Evolutionary conservation across 2,113 vertebrate genomes (phyloP).

Genomic region (Archocentrus centrarchus): DNA sequence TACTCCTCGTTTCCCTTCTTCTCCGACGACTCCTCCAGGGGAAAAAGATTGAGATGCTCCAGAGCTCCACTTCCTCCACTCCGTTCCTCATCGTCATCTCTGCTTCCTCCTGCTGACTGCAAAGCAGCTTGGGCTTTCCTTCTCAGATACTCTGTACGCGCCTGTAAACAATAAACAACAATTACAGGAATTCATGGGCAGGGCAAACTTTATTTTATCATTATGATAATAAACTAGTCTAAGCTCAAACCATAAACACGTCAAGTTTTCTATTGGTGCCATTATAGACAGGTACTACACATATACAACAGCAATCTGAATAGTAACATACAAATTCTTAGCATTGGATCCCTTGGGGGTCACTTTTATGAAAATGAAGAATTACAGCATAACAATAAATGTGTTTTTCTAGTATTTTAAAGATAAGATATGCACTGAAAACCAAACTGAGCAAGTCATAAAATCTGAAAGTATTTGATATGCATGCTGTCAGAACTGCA

Average conservation of each 20-base stretch:
- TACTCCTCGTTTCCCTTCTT: slow-evolving; percentile 86
- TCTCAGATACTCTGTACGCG: slow-evolving; percentile 87
- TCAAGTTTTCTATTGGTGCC: not conserved
- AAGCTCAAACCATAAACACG: not conserved
- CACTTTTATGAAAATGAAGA: not conserved
- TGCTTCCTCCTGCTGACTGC: slow-evolving; percentile 13
- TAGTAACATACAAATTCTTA: not conserved
- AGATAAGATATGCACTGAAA: not conserved
- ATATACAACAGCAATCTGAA: not conserved
- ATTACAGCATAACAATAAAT: not conserved
- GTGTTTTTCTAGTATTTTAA: not conserved
- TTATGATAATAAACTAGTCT: not conserved
- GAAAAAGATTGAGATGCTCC: slow-evolving; percentile 87
- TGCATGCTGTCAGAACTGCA: not conserved
- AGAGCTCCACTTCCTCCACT: slow-evolving; percentile 28
- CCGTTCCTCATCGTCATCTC: not conserved
- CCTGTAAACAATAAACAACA: slow-evolving; percentile 70
- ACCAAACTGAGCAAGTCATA: not conserved
- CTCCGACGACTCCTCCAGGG: slow-evolving; percentile 81
- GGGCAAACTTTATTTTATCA: not conserved
- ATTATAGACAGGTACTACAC: not conserved
- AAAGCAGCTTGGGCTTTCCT: slow-evolving; percentile 79
- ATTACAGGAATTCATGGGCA: not conserved
- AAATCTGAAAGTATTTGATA: not conserved
- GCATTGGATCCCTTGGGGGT: not conserved